phyloP scores from a whole-genome alignment of 2,888 invertebrate species.

The Periphyllus acericola region DNA sequence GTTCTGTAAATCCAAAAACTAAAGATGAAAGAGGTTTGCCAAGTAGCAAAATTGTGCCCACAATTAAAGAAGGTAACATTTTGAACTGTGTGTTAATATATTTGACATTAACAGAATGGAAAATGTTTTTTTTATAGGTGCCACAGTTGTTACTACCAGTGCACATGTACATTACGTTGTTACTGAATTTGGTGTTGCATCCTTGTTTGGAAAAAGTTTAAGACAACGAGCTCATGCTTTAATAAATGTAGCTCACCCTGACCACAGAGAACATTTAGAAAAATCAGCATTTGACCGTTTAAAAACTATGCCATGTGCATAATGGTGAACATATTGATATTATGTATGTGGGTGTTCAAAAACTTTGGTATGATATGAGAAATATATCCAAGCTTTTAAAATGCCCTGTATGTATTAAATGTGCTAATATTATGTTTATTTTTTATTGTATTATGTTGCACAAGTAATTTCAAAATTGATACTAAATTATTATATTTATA shows the following conservation, averaged over 20 bases:
- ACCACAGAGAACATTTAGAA: constrained; percentile 84
- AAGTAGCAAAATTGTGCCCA: constrained; percentile 78
- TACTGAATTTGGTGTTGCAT: constrained; percentile 91
- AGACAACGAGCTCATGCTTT: constrained; percentile 90
- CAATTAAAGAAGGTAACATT: constrained; percentile 78
- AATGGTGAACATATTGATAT: constrained; percentile 63
- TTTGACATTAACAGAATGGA: background rate
- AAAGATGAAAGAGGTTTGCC: constrained; percentile 72
- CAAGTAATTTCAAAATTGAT: background rate
- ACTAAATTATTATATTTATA: background rate
- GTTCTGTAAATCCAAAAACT: constrained; percentile 74
- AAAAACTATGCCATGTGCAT: constrained; percentile 78
- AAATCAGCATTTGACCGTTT: constrained; percentile 88
- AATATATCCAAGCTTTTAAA: background rate
- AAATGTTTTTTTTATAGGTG: constrained; percentile 72
- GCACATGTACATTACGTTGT: constrained; percentile 94
- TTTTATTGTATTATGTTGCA: background rate
- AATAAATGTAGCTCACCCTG: constrained; percentile 89
- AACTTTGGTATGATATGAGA: too few species aligned
- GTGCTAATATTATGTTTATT: background rate
- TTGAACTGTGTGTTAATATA: background rate
- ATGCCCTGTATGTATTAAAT: background rate
- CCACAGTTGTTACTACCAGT: constrained; percentile 91
- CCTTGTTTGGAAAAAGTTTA: constrained; percentile 87
- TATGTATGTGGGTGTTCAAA: background rate